phyloP scores from a whole-genome alignment of 2,888 invertebrate species.

The Drosophila acutilabella region DNA sequence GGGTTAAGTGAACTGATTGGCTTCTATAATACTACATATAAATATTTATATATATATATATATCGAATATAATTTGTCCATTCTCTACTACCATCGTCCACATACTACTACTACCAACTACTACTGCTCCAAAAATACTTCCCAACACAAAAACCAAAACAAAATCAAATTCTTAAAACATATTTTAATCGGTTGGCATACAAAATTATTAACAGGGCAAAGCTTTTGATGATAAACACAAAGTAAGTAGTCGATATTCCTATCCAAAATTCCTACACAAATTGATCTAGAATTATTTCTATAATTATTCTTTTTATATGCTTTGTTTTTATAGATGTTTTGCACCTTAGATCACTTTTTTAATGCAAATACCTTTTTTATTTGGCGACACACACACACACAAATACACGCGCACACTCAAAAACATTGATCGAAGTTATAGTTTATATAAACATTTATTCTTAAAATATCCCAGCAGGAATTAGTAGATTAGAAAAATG shows the following conservation, averaged over 20 bases:
- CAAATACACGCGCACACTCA: slow-evolving; percentile 3
- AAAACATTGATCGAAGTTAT: slow-evolving; percentile 14
- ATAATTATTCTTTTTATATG: slow-evolving; percentile 47
- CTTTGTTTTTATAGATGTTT: slow-evolving; percentile 50
- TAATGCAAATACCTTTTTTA: slow-evolving; percentile 40
- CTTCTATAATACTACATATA: slow-evolving; percentile 49
- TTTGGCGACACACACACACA: slow-evolving; percentile 53
- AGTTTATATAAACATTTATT: not conserved
- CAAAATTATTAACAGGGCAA: slow-evolving; percentile 78
- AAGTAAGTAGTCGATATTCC: slow-evolving; percentile 77
- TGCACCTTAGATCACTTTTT: slow-evolving; percentile 50
- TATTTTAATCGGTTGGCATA: slow-evolving; percentile 50
- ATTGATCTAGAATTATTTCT: slow-evolving; percentile 33
- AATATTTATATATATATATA: slow-evolving; percentile 29
- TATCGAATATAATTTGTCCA: slow-evolving; percentile 55
- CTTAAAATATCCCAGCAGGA: slow-evolving; percentile 34
- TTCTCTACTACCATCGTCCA: slow-evolving; percentile 62
- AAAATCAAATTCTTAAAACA: slow-evolving; percentile 40
- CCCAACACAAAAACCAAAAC: slow-evolving; percentile 37
- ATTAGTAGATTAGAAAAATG: not conserved
- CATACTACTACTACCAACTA: slow-evolving; percentile 40
- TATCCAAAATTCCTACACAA: slow-evolving; percentile 32
- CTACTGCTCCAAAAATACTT: slow-evolving; percentile 43
- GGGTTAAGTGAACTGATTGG: slow-evolving; percentile 62
- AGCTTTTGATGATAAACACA: slow-evolving; percentile 82